Evolutionary conservation across 2,888 invertebrate species (phyloP), one percentile per base, ranked within the genome.

Genomic region (Leucophenga montana): DNA sequence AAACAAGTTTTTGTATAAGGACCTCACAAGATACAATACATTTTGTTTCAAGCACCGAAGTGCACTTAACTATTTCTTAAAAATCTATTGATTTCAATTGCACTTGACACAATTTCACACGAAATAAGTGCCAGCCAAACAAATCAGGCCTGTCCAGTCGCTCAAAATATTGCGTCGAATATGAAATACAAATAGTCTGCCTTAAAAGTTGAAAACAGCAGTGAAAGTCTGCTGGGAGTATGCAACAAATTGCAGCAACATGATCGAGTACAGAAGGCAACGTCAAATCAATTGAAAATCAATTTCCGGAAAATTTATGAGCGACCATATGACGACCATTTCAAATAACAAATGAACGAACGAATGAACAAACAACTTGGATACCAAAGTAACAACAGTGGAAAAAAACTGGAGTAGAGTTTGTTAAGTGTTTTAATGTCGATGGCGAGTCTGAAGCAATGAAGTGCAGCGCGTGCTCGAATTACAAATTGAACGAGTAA

Each of bases 301-400:
- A 74, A 73, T 73, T 75, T 74, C 65, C 67, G 66, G 59, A 62
- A 68, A 76, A 73, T 67, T 69, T 69, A 74, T 61, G 73, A n/a
- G n/a, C n/a, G n/a, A 70, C 61, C 73, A 72, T 73, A 74, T 76
- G 74, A 44, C 46, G 27, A 66, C 9, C 27, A 3, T 57, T 48
- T 20, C 22, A 64, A 46, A 27, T 16, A 54, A 33, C 13, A 66
- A 6, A 50, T 8, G 16, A 50, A 48, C 48, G 48, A 39, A 39
- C 11, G 39, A 11, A 57, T 27, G 22, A 57, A 57, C 18, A 59
- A 67, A 67, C 53, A 57, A 67, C 57, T 67, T 67, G 59, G 39
- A 59, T 4, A 48, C 14, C 50, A 57, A 33, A 33, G 33, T 54
- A 18, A 14, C 8, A 67, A 22, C 44, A 20, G 22, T 22, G 46